Percentiles rank a stretch among this genome's conserved stretches.
Conservation (phyloP, 2,797 vertebrate genomes). For the Petrocephalus schoutedeni region DNA sequence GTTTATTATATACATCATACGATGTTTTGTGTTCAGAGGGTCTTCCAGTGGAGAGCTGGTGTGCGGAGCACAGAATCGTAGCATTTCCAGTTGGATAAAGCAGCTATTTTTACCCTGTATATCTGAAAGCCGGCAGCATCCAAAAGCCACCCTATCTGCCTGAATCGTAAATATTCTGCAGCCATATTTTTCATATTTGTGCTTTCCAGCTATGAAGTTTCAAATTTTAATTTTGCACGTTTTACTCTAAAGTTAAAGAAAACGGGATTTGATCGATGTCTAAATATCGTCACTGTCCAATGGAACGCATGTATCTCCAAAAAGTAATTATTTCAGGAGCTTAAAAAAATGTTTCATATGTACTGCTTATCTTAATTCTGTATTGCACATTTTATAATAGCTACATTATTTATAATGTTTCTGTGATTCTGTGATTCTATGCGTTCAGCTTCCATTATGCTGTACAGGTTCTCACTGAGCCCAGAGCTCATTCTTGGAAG, state of each 20-base stretch:
- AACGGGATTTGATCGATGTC: background rate
- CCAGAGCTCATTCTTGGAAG: background rate
- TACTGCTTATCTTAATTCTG: background rate
- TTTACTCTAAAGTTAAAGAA: background rate
- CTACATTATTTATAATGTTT: background rate
- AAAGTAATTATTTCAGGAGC: background rate
- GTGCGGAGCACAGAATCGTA: background rate
- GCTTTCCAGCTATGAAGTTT: background rate
- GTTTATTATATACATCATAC: constrained; percentile 10
- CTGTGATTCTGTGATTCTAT: background rate
- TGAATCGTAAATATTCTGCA: background rate
- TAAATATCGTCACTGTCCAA: background rate
- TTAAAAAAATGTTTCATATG: background rate
- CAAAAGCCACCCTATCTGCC: background rate
- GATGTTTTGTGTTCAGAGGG: background rate
- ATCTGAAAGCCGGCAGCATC: background rate
- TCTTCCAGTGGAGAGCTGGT: background rate
- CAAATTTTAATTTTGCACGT: background rate
- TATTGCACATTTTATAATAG: background rate
- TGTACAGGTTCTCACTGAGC: background rate
- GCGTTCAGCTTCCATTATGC: background rate
- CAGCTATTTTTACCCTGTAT: background rate
- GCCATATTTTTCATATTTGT: background rate
- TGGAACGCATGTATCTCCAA: background rate
- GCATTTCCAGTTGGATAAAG: background rate